Conservation (phyloP, 2,113 vertebrate genomes). For the Elephantulus edwardii region DNA sequence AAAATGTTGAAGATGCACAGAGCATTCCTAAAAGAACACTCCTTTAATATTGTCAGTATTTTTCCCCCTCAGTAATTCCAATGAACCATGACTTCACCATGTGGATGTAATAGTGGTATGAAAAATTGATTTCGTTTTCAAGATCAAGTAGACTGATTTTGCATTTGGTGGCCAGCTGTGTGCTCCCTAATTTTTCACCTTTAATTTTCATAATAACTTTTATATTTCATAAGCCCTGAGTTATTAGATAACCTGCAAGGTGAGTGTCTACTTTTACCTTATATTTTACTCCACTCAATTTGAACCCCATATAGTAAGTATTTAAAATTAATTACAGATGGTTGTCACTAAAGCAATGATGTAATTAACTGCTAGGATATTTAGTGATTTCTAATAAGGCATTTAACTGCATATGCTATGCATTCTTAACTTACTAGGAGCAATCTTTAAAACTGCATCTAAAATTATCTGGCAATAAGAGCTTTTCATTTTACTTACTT, state of each 20-base stretch:
- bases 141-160: slow-evolving; percentile 67
- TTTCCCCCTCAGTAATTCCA: slow-evolving; percentile 60
- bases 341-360: slow-evolving; percentile 52
- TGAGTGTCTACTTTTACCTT: slow-evolving; percentile 64
- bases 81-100: slow-evolving; percentile 44
- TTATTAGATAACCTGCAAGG: slow-evolving; percentile 69
- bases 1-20: slow-evolving; percentile 40
- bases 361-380: slow-evolving; percentile 39
- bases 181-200: slow-evolving; percentile 54
- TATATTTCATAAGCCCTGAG: slow-evolving; percentile 72
- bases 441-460: slow-evolving; percentile 53
- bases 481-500: slow-evolving; percentile 48
- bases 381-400: slow-evolving; percentile 68
- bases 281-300: slow-evolving; percentile 43
- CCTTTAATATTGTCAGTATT: slow-evolving; percentile 34
- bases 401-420: slow-evolving; percentile 66
- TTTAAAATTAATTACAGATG: slow-evolving; percentile 64
- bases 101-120: slow-evolving; percentile 43
- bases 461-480: slow-evolving; percentile 45
- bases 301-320: slow-evolving; percentile 43
- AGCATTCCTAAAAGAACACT: slow-evolving; percentile 58
- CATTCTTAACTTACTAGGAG: slow-evolving; percentile 35
- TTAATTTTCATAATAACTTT: too few species aligned
- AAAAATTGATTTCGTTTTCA: slow-evolving; percentile 66
- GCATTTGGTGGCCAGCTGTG: slow-evolving; percentile 58